phyloP scores from a whole-genome alignment of 2,113 vertebrate species.

The Taxidea taxus region DNA sequence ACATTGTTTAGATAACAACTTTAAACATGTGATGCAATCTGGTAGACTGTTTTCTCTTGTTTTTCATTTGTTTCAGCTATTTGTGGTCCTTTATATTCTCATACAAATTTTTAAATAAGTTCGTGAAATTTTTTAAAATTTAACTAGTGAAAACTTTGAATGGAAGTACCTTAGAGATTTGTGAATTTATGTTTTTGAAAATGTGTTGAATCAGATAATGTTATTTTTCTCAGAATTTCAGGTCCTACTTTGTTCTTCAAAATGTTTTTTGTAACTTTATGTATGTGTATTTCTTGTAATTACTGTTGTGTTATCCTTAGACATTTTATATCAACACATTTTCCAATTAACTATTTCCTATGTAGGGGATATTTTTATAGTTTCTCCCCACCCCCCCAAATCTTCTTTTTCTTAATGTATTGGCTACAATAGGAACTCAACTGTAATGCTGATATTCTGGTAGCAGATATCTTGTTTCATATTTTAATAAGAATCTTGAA shows the following conservation, averaged over 20 bases:
- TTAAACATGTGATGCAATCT: neutral
- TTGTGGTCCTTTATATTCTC: neutral
- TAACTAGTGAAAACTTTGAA: neutral
- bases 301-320: neutral
- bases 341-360: neutral
- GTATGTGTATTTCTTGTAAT: neutral
- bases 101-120: neutral
- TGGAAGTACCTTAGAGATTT: neutral
- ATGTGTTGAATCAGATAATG: neutral
- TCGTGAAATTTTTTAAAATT: neutral
- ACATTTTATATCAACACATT: neutral
- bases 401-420: conserved; percentile 14
- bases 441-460: neutral
- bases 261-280: neutral
- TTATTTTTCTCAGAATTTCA: conserved; percentile 8
- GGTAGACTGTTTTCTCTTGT: neutral
- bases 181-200: neutral
- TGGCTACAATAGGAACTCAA: neutral
- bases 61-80: neutral
- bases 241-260: conserved; percentile 2
- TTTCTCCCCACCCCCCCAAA: neutral
- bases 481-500: conserved; percentile 29
- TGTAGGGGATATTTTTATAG: neutral
- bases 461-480: neutral
- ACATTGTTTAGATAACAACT: neutral